Conservation (phyloP, 2,888 invertebrate species). For the Phengaris arion region DNA sequence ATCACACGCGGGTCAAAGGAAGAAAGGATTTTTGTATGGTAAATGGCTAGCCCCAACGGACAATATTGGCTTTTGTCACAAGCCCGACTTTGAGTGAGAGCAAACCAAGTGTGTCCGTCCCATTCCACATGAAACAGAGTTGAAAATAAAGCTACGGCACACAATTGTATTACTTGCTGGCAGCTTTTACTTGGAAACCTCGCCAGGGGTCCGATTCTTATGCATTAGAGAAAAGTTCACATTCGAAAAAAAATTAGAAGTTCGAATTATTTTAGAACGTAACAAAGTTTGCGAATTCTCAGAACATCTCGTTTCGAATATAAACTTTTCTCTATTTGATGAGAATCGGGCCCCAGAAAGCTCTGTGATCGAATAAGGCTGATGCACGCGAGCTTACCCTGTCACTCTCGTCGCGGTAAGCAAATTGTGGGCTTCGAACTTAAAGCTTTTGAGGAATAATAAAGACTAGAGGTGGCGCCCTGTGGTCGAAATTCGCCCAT, state of each 20-base stretch:
- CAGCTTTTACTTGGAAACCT: not conserved
- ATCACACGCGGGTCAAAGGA: too few relatives aligned
- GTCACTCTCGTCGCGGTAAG: slow-evolving; percentile 14
- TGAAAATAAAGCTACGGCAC: not conserved
- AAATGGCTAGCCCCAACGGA: too few relatives aligned
- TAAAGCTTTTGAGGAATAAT: slow-evolving; percentile 13
- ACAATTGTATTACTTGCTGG: not conserved
- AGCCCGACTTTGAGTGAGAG: not conserved
- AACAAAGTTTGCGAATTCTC: too few relatives aligned
- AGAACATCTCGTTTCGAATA: too few relatives aligned
- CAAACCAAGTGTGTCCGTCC: not conserved
- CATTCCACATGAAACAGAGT: not conserved
- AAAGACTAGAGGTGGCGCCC: not conserved
- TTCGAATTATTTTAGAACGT: too few relatives aligned
- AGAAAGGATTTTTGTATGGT: too few relatives aligned
- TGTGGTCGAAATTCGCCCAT: too few relatives aligned
- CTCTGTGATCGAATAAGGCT: slow-evolving; percentile 13
- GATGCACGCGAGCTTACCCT: slow-evolving; percentile 9
- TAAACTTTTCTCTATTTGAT: too few relatives aligned
- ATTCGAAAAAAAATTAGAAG: too few relatives aligned
- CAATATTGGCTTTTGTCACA: too few relatives aligned
- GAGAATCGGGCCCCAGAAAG: not conserved
- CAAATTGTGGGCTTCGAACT: slow-evolving; percentile 11
- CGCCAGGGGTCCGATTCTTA: not conserved
- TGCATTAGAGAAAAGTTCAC: too few relatives aligned